Percentiles rank a stretch among this genome's conserved stretches.
Conservation (phyloP, 30 jellyfish, hydroid and myxozoan species). For the Aurelia aurita complex sp. Pacific region DNA sequence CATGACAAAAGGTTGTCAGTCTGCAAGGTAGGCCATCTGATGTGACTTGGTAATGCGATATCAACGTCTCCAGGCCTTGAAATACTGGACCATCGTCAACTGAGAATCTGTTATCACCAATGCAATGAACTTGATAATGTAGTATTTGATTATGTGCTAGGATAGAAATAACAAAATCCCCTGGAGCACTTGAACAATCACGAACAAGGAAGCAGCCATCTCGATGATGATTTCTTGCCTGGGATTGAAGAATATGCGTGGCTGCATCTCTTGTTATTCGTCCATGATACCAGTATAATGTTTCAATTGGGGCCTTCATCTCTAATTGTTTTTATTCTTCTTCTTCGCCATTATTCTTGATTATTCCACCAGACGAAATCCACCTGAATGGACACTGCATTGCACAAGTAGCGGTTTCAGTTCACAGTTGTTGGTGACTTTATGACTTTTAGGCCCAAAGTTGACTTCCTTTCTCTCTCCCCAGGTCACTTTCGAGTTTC, state of each 20-base stretch:
- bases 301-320: constrained; percentile 56
- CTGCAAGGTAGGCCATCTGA: constrained; percentile 91
- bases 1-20: constrained; percentile 71
- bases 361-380: no score
- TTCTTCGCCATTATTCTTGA: no score
- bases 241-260: constrained; percentile 47
- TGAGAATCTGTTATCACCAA: constrained; percentile 76
- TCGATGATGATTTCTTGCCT: constrained; percentile 48
- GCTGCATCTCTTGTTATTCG: constrained; percentile 89
- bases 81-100: constrained; percentile 93
- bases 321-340: no score
- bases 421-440: no score
- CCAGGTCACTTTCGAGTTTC: no score
- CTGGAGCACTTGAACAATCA: constrained; percentile 88
- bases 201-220: constrained; percentile 89
- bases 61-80: constrained; percentile 84
- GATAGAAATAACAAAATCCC: constrained; percentile 83
- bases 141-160: constrained; percentile 62
- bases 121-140: constrained; percentile 87
- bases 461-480: no score
- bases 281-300: constrained; percentile 86
- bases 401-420: no score
- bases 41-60: constrained; percentile 68
- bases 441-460: no score
- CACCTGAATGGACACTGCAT: no score